Percentiles rank a stretch among this genome's conserved stretches.
phyloP scores from a whole-genome alignment of 1,140 invertebrate species.

The Teleogryllus occipitalis region DNA sequence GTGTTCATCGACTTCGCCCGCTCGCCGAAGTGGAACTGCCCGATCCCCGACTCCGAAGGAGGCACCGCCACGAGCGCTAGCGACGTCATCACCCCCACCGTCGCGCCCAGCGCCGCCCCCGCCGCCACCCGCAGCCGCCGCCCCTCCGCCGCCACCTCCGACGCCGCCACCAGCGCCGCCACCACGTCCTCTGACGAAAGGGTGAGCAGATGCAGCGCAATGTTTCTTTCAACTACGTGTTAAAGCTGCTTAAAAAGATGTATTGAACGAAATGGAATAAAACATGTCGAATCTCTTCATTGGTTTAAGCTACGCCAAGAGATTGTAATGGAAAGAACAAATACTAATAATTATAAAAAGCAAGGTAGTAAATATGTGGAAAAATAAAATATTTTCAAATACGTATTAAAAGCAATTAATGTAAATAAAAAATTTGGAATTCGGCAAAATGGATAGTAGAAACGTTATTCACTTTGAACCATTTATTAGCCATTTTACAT shows the following conservation, averaged over 20 bases:
- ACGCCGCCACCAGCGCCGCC: background rate
- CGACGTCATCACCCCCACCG: background rate
- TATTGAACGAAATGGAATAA: too few relatives aligned
- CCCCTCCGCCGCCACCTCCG: background rate
- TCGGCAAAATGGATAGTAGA: too few relatives aligned
- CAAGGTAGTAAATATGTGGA: too few relatives aligned
- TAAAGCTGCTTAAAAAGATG: background rate
- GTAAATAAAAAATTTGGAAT: too few relatives aligned
- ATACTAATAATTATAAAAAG: too few relatives aligned
- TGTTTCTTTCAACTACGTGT: background rate
- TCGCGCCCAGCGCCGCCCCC: background rate
- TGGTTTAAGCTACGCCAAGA: too few relatives aligned
- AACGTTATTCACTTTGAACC: too few relatives aligned
- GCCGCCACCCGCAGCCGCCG: background rate
- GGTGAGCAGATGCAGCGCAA: background rate
- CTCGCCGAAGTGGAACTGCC: conserved; percentile 84
- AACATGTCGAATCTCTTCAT: too few relatives aligned
- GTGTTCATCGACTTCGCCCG: conserved; percentile 79
- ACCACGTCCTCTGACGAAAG: background rate
- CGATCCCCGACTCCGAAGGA: conserved; percentile 65
- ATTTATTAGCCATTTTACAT: too few relatives aligned
- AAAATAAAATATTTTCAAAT: too few relatives aligned
- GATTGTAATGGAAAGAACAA: too few relatives aligned
- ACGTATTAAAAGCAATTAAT: too few relatives aligned
- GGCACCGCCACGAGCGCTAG: conserved; percentile 23